phyloP scores from a whole-genome alignment of 2,888 invertebrate genomes.

The Dilophus febrilis region DNA sequence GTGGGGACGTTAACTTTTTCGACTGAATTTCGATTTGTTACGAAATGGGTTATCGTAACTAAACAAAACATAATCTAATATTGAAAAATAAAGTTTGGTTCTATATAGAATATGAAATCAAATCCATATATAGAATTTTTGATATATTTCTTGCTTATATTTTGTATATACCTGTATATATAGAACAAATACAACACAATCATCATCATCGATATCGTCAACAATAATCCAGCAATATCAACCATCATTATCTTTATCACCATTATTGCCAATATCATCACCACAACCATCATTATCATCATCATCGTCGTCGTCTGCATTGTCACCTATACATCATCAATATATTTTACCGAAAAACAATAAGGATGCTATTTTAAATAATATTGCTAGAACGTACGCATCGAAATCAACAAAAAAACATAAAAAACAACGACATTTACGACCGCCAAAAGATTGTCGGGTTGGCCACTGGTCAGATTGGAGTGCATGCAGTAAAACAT shows the following conservation, averaged over 20 bases:
- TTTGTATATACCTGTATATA: too few species aligned
- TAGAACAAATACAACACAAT: too few species aligned
- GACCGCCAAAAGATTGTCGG: slow-evolving; percentile 60
- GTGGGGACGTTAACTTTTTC: too few species aligned
- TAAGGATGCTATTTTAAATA: slow-evolving; percentile 51
- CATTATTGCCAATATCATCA: slow-evolving; percentile 2
- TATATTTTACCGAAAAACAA: slow-evolving; percentile 41
- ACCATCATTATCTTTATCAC: slow-evolving; percentile 3
- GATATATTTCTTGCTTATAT: too few species aligned
- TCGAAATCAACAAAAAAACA: slow-evolving; percentile 32
- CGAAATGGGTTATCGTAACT: too few species aligned
- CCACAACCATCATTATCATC: neutral
- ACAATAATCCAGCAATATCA: neutral
- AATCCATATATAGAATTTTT: too few species aligned
- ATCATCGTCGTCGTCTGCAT: slow-evolving; percentile 20
- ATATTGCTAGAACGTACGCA: slow-evolving; percentile 50
- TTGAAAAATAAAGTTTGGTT: too few species aligned
- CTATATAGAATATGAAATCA: too few species aligned
- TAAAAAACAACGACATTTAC: slow-evolving; percentile 32
- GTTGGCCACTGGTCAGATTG: slow-evolving; percentile 75
- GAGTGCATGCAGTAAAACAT: slow-evolving; percentile 74
- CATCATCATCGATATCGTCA: neutral
- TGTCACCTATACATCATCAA: too few species aligned
- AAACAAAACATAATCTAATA: too few species aligned
- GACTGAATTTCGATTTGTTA: too few species aligned